Percentiles rank a stretch among this genome's conserved stretches.
Evolutionary conservation across 2,797 vertebrate species (phyloP).

Genomic region (Coreius guichenoti): DNA sequence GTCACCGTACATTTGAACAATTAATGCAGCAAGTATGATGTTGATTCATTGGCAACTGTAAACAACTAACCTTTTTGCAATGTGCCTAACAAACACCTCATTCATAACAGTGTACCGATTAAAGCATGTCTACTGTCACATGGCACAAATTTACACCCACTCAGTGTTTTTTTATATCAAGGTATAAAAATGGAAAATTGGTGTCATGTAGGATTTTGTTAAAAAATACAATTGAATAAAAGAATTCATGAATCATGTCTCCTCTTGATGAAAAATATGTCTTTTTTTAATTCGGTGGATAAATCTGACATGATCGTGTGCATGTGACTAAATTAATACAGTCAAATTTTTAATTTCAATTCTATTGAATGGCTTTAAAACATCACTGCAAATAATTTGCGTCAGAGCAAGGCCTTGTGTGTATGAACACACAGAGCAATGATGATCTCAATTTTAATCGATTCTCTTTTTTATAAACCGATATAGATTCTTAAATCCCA

Average conservation of each 20-base stretch:
- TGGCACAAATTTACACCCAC: not conserved
- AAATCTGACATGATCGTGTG: not conserved
- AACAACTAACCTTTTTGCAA: not conserved
- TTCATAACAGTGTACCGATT: not conserved
- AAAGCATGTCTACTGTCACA: not conserved
- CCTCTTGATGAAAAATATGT: not conserved
- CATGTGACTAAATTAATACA: not conserved
- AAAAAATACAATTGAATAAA: not conserved
- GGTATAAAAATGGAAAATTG: not conserved
- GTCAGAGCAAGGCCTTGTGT: not conserved
- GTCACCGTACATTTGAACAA: not conserved
- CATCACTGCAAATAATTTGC: not conserved
- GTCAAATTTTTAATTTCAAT: not conserved
- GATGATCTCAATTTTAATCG: not conserved
- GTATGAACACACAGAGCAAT: not conserved
- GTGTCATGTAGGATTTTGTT: not conserved
- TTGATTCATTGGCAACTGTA: not conserved
- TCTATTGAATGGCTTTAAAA: not conserved
- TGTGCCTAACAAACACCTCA: not conserved
- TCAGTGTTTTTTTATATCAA: constrained; percentile 9
- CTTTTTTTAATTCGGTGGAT: not conserved
- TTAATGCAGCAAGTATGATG: not conserved
- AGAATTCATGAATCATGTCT: not conserved
- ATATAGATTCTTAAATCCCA: too few relatives aligned
- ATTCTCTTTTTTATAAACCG: too few relatives aligned